phyloP scores from a whole-genome alignment of 1,140 invertebrate genomes.

The Zaprionus ornatus region DNA sequence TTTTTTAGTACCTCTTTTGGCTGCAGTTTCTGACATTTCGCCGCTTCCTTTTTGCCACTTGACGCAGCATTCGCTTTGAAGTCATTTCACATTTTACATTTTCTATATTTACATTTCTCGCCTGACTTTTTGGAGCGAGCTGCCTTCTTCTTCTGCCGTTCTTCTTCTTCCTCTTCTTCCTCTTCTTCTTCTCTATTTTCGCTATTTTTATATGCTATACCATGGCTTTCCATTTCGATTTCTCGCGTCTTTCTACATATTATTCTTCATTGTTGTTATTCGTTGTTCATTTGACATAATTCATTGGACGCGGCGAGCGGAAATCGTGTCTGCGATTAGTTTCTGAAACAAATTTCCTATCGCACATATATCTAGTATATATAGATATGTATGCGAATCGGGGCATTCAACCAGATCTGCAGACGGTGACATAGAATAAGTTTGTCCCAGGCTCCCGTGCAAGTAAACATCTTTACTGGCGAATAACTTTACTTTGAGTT shows the following conservation, averaged over 20 bases:
- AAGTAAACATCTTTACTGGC: background rate
- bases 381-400: slow-evolving; percentile 9
- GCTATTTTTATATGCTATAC: slow-evolving; percentile 25
- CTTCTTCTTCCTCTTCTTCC: slow-evolving; percentile 21
- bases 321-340: slow-evolving; percentile 68
- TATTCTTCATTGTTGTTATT: slow-evolving; percentile 28
- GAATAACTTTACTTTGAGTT: background rate
- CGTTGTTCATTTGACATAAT: slow-evolving; percentile 58
- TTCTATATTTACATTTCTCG: slow-evolving; percentile 37
- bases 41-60: slow-evolving; percentile 34
- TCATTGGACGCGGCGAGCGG: slow-evolving; percentile 61
- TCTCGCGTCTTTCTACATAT: slow-evolving; percentile 11
- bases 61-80: slow-evolving; percentile 37
- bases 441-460: background rate
- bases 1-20: slow-evolving; percentile 44
- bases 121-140: slow-evolving; percentile 39
- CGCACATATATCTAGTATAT: background rate
- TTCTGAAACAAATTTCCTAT: slow-evolving; percentile 55
- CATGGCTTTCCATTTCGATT: slow-evolving; percentile 56
- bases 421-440: background rate
- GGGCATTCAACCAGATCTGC: slow-evolving; percentile 3
- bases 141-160: slow-evolving; percentile 6
- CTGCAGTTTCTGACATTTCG: slow-evolving; percentile 23
- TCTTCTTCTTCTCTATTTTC: slow-evolving; percentile 20
- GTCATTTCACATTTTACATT: slow-evolving; percentile 42